These are phyloP conservation scores for Heterodera schachtii DNA, from an alignment of 1,140 invertebrate genomes.

Conservation along the genomic window DNA sequence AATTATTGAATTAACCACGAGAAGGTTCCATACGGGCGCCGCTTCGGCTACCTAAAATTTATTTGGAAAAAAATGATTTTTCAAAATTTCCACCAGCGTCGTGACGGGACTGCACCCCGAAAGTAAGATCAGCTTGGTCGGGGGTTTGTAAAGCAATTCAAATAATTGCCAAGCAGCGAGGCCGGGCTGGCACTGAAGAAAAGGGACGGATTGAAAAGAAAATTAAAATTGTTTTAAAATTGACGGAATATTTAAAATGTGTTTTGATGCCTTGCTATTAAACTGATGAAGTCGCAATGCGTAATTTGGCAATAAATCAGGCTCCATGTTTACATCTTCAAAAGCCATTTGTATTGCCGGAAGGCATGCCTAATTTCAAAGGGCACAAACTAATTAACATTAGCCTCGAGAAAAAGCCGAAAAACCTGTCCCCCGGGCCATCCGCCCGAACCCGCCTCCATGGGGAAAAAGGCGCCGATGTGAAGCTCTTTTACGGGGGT, in stretches of 20 bases:
- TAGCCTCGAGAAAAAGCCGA: background rate
- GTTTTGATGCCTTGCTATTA: constrained; percentile 84
- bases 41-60: constrained; percentile 76
- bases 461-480: constrained; percentile 96
- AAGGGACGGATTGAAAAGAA: background rate
- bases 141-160: constrained; percentile 92
- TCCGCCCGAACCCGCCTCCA: constrained; percentile 88
- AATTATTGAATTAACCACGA: constrained; percentile 76
- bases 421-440: constrained; percentile 68
- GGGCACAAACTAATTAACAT: background rate
- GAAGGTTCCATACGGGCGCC: constrained; percentile 99
- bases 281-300: constrained; percentile 87
- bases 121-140: constrained; percentile 90
- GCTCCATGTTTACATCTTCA: constrained; percentile 87
- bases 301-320: constrained; percentile 87
- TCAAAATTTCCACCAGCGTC: constrained; percentile 77
- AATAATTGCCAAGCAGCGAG: constrained; percentile 96
- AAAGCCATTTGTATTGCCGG: constrained; percentile 91
- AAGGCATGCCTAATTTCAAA: constrained; percentile 64
- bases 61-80: background rate
- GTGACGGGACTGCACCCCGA: constrained; percentile 96
- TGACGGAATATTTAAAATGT: too few species aligned
- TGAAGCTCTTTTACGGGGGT: constrained; percentile 71
- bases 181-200: constrained; percentile 88
- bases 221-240: background rate